Base-by-base conservation (phyloP, 2,113 vertebrate species). In the Alosa alosa region DNA sequence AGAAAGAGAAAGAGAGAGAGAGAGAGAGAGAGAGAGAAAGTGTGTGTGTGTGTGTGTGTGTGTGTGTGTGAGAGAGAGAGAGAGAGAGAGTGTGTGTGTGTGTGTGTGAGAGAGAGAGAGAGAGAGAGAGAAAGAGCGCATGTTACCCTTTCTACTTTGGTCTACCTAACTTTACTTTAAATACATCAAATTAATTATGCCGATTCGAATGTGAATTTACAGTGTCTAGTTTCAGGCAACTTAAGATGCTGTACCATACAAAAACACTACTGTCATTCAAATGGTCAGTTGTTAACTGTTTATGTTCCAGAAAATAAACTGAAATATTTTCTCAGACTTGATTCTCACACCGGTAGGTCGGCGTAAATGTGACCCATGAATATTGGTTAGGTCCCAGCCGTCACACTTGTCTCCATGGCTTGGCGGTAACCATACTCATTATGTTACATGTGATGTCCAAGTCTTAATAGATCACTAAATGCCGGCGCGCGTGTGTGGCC, bases 341-440 rank as follows among this genome's bases (percentile, higher is more conserved):
- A 36, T 72, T 72, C 22, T 31, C 64, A 31, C 36, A 36, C 10
- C 72, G 72, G 72, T 36, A 78, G 72, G 72, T 78, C 72, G 72
- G 72, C 39, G 39, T 36, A 78, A 78, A 78, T 78, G 31, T 78
- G 36, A 78, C 31, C 72, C 72, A 36, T 78, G 72, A 78, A 78
- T 78, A 78, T 78, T 78, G 31, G 72, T 64, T 20, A 64, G 60
- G 60, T 78, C 72, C 72, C 72, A 78, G 31, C 72, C 72, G 72
- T 78, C 72, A 78, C 72, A 78, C 36, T 78, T 78, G 72, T 78
- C 72, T 31, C 72, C 72, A 78, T 78, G 72, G 72, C 36, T 78
- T 78, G 72, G 91, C 91, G 89, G 91, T 88, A 95, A 95, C 93
- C 95, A 93, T 92, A 91, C 72, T 39, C 72, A 39, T 78, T 78